phyloP scores from a whole-genome alignment of 2,888 invertebrate genomes.

The Leptogaster cylindrica region DNA sequence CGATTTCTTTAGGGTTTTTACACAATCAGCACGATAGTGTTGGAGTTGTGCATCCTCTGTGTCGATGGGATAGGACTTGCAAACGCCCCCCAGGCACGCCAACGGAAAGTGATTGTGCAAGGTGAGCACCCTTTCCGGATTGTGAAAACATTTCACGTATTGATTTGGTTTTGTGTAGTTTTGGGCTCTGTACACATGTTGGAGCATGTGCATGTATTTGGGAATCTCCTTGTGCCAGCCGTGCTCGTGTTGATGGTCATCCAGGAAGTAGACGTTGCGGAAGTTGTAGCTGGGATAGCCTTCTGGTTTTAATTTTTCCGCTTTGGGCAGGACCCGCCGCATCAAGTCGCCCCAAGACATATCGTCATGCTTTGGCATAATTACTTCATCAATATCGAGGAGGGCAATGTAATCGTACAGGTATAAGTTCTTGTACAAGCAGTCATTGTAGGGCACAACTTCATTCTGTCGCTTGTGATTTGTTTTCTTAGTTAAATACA shows the following conservation, averaged over 20 bases:
- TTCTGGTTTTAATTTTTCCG: constrained; percentile 70
- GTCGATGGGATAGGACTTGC: constrained; percentile 84
- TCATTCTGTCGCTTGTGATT: constrained; percentile 95
- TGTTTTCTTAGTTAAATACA: constrained; percentile 87
- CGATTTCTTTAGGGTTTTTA: constrained; percentile 81
- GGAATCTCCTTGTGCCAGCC: constrained; percentile 82
- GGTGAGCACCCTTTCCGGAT: constrained; percentile 85
- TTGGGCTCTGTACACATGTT: constrained; percentile 86
- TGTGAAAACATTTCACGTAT: constrained; percentile 93
- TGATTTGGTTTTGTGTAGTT: constrained; percentile 93
- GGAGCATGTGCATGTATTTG: constrained; percentile 90
- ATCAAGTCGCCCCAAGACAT: constrained; percentile 79
- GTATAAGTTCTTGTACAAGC: constrained; percentile 90
- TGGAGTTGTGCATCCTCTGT: constrained; percentile 86
- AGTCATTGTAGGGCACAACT: constrained; percentile 95
- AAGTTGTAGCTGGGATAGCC: constrained; percentile 77
- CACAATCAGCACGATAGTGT: constrained; percentile 93
- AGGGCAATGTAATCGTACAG: constrained; percentile 89
- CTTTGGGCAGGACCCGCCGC: constrained; percentile 72
- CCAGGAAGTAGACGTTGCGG: constrained; percentile 90
- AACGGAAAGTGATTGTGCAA: constrained; percentile 93
- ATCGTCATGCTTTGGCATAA: constrained; percentile 80
- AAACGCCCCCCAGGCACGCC: constrained; percentile 82
- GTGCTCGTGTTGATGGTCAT: constrained; percentile 81
- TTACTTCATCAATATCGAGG: constrained; percentile 92